Conservation (phyloP, 2,113 vertebrate species). For the Nycticryphes semicollaris region DNA sequence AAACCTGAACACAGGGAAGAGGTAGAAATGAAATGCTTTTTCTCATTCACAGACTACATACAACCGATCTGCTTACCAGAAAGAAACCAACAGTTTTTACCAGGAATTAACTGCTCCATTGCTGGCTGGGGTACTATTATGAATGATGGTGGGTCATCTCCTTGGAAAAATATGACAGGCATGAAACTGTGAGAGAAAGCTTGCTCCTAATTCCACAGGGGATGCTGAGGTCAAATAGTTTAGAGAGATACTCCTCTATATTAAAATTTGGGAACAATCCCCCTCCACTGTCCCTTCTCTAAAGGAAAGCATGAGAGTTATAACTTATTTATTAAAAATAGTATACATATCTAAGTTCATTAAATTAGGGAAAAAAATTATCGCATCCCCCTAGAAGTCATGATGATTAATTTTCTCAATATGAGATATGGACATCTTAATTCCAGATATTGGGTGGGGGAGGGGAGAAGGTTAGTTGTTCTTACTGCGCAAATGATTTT, state of each 20-base stretch:
- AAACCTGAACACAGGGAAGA: not conserved
- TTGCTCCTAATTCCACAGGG: not conserved
- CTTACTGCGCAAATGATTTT: not conserved
- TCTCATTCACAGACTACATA: slow-evolving; percentile 78
- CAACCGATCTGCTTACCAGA: slow-evolving; percentile 89
- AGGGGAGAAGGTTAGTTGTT: not conserved
- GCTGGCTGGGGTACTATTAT: slow-evolving; percentile 85
- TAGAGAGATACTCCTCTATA: not conserved
- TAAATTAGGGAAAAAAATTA: not conserved
- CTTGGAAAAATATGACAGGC: not conserved
- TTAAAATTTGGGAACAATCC: not conserved
- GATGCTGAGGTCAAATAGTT: not conserved
- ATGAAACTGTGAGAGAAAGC: not conserved
- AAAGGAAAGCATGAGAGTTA: not conserved
- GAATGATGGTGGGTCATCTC: slow-evolving; percentile 48
- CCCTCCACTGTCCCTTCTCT: not conserved
- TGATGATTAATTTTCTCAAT: not conserved
- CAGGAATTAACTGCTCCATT: slow-evolving; percentile 83
- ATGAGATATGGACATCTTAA: not conserved
- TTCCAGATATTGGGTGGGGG: not conserved
- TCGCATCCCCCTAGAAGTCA: not conserved
- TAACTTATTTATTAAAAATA: not conserved
- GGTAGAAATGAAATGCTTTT: not conserved
- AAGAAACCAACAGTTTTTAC: slow-evolving; percentile 68
- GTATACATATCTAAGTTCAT: not conserved